phyloP scores from a whole-genome alignment of 2,888 invertebrate genomes.

The Rhagonycha lutea region DNA sequence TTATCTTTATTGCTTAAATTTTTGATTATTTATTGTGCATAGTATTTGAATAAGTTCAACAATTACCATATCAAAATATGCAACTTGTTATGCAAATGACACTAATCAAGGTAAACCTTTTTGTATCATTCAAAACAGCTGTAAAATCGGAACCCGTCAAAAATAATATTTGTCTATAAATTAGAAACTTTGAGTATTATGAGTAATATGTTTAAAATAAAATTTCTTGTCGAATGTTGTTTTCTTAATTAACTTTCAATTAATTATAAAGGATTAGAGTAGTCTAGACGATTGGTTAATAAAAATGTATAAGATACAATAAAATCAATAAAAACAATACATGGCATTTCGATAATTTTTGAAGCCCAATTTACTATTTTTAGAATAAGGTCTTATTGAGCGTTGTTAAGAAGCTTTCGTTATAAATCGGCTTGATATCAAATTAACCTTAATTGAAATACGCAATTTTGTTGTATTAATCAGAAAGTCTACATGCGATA shows the following conservation, averaged over 20 bases:
- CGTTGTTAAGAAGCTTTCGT: neutral
- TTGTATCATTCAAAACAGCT: neutral
- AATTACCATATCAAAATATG: neutral
- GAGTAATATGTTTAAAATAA: neutral
- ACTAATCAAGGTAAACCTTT: neutral
- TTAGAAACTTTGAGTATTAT: no score
- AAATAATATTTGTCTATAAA: no score
- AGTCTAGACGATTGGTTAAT: neutral
- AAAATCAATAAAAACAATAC: neutral
- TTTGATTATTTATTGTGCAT: neutral
- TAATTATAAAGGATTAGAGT: neutral
- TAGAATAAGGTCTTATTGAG: neutral
- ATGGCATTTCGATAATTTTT: neutral
- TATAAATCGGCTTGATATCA: neutral
- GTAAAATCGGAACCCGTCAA: neutral
- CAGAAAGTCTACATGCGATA: neutral
- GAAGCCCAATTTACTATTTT: neutral
- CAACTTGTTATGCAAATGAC: neutral
- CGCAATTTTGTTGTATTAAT: neutral
- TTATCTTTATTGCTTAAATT: neutral
- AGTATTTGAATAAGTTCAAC: neutral
- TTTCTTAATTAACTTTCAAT: neutral
- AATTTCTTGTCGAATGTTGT: no score
- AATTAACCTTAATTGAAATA: conserved; percentile 4
- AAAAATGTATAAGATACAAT: neutral